Base-by-base conservation (phyloP, 2,888 invertebrate genomes). In the Copidosoma aretas region DNA sequence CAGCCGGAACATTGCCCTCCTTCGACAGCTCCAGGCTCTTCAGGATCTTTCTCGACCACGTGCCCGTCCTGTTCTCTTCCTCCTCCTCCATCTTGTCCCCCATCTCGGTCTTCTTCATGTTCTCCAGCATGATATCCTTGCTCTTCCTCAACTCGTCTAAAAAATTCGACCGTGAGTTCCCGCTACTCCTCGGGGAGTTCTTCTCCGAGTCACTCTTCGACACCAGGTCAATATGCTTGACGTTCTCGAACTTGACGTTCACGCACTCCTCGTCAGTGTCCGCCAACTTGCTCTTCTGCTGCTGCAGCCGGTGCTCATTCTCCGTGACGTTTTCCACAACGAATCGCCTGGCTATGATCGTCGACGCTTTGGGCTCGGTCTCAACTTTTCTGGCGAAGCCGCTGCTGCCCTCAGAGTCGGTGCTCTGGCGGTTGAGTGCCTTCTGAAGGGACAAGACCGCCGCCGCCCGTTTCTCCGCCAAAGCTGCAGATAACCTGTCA, bases 291-390 rank as follows among this genome's bases (percentile, higher is more conserved):
- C 77, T 75, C 5, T 79, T 76, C 62, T 80, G 74, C 17, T 46
- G 43, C 69, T 82, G 83, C 59, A 73, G 78, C 52, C 77, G 71
- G 60, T 82, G 82, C 41, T 84, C 80, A 41, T 73, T 77, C 69
- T 84, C 81, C 3, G 82, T 76, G 3, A 84, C 80, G 64, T 81
- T 83, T 24, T 80, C 78, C 3, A 83, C 84, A 2, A 81, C 68
- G 52, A 83, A 84, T 60, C 84, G 75, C 25, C 70, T 77, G 1
- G 79, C 81, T 0, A 83, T 76, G n/a, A 81, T 60, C 53, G 79
- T 81, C 0, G 73, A 41, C 15, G 69, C 73, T 41, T 75, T 76
- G 0, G 43, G 2, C 10, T 65, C 65, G 41, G 65, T 17, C 1
- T 67, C 56, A 1, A 24, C 14, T 24, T 51, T 70, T 41, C 71